These are phyloP conservation scores for Felis chaus DNA, from an alignment of 2,113 vertebrate genomes.

Conservation along the genomic window DNA sequence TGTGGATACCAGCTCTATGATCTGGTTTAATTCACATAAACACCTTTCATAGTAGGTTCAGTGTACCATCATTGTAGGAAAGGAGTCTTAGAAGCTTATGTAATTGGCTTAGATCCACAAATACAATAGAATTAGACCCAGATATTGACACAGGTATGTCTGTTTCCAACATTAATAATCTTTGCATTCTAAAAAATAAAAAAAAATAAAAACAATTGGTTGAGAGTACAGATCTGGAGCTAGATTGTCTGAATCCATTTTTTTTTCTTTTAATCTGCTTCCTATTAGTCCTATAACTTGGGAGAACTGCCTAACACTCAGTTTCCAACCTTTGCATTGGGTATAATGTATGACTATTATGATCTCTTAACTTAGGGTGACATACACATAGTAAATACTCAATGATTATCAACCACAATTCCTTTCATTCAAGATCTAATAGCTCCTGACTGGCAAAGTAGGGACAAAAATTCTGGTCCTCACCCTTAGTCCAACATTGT, in stretches of 20 bases:
- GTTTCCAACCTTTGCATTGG: background rate
- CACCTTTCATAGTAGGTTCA: background rate
- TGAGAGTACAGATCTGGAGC: background rate
- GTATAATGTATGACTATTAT: background rate
- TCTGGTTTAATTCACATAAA: conserved; percentile 6
- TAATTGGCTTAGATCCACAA: background rate
- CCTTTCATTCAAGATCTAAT: background rate
- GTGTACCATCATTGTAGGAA: background rate
- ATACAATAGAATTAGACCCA: background rate
- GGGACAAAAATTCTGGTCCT: background rate
- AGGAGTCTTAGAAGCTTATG: background rate
- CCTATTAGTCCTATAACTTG: accelerated
- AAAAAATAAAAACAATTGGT: background rate
- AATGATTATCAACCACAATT: background rate
- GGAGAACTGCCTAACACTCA: background rate
- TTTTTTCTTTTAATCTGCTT: background rate
- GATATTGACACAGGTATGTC: background rate
- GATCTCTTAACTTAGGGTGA: background rate
- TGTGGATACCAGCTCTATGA: background rate
- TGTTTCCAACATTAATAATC: background rate
- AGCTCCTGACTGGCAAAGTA: background rate
- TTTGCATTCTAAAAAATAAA: background rate
- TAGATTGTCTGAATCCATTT: background rate
- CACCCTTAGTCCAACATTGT: background rate
- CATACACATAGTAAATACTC: background rate